These are phyloP conservation scores for Intellagama lesueurii DNA, from an alignment of 2,797 vertebrate species.

Conservation along the genomic window DNA sequence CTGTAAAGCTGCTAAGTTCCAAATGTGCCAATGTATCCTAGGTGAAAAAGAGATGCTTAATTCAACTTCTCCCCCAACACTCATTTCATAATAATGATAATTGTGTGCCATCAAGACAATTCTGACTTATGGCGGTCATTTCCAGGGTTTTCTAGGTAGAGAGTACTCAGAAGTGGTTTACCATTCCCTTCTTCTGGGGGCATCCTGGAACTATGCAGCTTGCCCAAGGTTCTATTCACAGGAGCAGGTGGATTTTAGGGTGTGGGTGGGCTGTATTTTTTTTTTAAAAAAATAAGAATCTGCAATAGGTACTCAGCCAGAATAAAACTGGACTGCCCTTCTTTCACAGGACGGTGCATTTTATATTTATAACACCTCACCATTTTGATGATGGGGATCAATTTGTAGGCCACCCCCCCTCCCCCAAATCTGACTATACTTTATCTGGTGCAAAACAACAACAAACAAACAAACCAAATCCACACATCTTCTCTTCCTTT, in stretches of 20 bases:
- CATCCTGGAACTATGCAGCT: too few species aligned
- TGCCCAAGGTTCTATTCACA: too few species aligned
- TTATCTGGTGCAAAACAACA: too few species aligned
- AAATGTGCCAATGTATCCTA: conserved; percentile 15
- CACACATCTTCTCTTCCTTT: too few species aligned
- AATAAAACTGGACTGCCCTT: background rate
- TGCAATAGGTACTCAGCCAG: background rate
- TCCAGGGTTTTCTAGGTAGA: too few species aligned
- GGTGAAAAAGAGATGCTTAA: conserved; percentile 2
- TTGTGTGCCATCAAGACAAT: too few species aligned
- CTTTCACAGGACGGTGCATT: background rate
- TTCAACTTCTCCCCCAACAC: background rate
- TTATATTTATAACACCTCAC: background rate
- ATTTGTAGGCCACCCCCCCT: background rate
- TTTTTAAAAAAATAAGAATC: background rate
- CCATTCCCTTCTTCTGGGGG: too few species aligned
- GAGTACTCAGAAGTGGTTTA: too few species aligned
- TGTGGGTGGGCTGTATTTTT: background rate
- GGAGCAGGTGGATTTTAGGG: background rate
- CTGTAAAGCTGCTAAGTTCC: conserved; percentile 27
- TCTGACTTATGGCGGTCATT: too few species aligned
- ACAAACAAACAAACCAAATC: too few species aligned
- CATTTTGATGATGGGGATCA: background rate
- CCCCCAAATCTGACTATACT: too few species aligned
- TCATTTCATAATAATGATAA: too few species aligned